A percentile compares a stretch with the other conserved stretches of the same genome.
These are phyloP conservation scores for Halictus quadricinctus DNA, from an alignment of 2,888 invertebrate species.

Conservation along the genomic window DNA sequence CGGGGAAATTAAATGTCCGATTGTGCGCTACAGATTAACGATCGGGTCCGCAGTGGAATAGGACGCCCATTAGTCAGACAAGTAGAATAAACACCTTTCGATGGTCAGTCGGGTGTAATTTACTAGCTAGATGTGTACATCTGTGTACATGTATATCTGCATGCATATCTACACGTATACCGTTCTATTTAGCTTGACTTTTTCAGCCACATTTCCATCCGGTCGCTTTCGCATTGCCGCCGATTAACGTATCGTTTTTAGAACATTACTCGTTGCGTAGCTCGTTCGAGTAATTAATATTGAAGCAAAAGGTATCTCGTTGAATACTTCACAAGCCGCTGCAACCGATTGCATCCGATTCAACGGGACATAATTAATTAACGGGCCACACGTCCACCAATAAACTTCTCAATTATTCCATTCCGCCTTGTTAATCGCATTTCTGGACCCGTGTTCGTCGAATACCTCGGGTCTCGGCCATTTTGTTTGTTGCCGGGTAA, in stretches of 20 bases:
- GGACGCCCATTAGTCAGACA: neutral
- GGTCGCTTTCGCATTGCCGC: neutral
- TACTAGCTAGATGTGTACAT: neutral
- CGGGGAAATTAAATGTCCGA: neutral
- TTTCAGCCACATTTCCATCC: neutral
- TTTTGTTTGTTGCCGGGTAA: neutral
- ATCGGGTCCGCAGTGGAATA: neutral
- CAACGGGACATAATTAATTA: conserved; percentile 35
- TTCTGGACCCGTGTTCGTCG: neutral
- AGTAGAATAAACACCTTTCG: conserved; percentile 2
- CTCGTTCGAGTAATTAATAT: conserved; percentile 17
- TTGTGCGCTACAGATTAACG: neutral
- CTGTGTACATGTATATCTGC: neutral
- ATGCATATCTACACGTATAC: neutral
- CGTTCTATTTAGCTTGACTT: neutral
- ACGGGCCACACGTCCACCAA: conserved; percentile 22
- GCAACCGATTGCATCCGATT: conserved; percentile 5
- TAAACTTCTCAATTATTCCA: conserved; percentile 44
- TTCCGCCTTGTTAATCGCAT: conserved; percentile 17
- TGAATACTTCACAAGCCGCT: conserved; percentile 11
- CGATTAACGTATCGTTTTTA: conserved; percentile 9
- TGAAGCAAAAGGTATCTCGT: conserved; percentile 23
- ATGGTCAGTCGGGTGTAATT: neutral
- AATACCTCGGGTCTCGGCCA: neutral
- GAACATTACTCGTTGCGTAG: neutral